Conservation (phyloP, 2,888 invertebrate genomes). For the Ecliptopera silaceata region DNA sequence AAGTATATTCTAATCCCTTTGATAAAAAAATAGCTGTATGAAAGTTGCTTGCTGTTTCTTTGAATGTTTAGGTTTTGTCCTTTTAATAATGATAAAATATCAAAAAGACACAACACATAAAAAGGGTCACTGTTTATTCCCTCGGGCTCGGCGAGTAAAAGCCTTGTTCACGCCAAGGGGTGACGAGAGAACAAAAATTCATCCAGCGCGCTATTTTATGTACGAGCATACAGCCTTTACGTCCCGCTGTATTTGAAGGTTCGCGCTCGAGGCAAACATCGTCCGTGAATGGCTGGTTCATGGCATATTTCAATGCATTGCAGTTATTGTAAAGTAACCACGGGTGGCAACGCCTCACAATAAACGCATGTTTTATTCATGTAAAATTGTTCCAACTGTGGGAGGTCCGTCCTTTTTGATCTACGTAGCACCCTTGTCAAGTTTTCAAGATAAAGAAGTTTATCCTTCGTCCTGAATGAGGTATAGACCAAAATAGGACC, state of each 20-base stretch:
- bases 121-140: slow-evolving; percentile 3
- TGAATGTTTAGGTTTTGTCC: neutral
- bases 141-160: slow-evolving; percentile 5
- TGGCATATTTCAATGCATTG: neutral
- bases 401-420: neutral
- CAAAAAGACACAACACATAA: neutral
- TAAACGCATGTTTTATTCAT: slow-evolving; percentile 14
- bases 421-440: slow-evolving; percentile 9
- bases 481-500: neutral
- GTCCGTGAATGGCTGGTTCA: neutral
- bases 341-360: slow-evolving; percentile 4
- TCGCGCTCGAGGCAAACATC: neutral
- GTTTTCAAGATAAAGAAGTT: slow-evolving; percentile 11
- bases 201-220: neutral
- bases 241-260: neutral
- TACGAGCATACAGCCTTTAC: neutral
- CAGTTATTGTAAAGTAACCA: neutral
- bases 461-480: slow-evolving; percentile 1
- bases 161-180: neutral
- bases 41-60: too few species aligned
- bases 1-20: too few species aligned
- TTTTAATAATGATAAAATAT: neutral
- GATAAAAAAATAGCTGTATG: too few species aligned
- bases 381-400: slow-evolving; percentile 3
- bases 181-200: neutral